Percentiles rank a stretch among this genome's conserved stretches.
Conservation (phyloP, 2,113 vertebrate species). For the Nothobranchius kuhntae region DNA sequence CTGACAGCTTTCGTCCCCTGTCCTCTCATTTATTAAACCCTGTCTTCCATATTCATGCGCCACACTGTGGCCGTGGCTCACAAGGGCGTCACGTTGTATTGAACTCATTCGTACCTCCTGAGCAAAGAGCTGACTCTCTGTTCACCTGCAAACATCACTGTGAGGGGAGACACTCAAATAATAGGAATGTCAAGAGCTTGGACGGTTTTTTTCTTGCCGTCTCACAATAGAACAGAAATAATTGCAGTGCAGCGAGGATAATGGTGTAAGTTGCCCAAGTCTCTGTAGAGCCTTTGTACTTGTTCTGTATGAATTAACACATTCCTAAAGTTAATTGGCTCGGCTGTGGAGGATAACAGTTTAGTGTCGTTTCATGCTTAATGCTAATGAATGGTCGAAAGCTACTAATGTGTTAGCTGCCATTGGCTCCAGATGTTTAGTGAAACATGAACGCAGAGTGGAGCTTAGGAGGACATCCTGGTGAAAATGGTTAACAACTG, state of each 20-base stretch:
- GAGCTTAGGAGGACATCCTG: not conserved
- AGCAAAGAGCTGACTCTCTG: conserved; percentile 6
- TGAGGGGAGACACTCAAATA: conserved; percentile 28
- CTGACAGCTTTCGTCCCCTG: not conserved
- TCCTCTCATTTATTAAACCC: conserved; percentile 34
- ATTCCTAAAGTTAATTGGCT: conserved; percentile 37
- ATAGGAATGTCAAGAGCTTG: conserved; percentile 36
- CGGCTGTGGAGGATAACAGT: conserved; percentile 19
- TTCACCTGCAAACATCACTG: conserved; percentile 29
- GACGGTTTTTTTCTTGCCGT: conserved; percentile 21
- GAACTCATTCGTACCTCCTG: conserved; percentile 27
- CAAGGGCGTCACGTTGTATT: conserved; percentile 20
- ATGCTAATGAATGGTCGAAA: conserved; percentile 7
- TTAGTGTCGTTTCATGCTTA: not conserved
- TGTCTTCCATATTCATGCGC: conserved; percentile 51
- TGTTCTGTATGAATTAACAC: conserved; percentile 43
- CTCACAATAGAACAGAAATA: conserved; percentile 38
- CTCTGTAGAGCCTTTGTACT: conserved; percentile 25
- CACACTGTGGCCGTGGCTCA: conserved; percentile 29
- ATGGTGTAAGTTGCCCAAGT: conserved; percentile 31
- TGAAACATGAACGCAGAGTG: conserved; percentile 1
- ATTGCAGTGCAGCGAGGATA: conserved; percentile 43
- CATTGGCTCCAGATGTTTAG: conserved; percentile 2
- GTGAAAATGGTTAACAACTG: not conserved
- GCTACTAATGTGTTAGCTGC: not conserved